A percentile compares a stretch with the other conserved stretches of the same genome.
phyloP scores from a whole-genome alignment of 2,888 invertebrate genomes.

The Neuroscelio doddi region DNA sequence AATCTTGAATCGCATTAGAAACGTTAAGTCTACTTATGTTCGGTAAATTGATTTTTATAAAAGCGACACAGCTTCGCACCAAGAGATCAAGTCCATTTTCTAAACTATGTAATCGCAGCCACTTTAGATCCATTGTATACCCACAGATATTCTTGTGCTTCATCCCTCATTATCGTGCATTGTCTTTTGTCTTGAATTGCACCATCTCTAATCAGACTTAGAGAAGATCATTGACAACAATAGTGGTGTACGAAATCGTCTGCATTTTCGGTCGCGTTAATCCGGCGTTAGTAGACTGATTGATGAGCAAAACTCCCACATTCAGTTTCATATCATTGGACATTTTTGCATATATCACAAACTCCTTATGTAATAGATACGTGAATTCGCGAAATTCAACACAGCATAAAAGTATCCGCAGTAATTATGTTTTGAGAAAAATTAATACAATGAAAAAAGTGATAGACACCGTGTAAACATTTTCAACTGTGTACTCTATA shows the following conservation, averaged over 20 bases:
- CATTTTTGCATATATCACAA: too few species aligned
- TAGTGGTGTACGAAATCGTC: neutral
- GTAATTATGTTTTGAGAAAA: constrained; percentile 2
- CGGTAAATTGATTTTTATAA: neutral
- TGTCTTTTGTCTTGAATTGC: constrained; percentile 38
- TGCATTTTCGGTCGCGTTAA: neutral
- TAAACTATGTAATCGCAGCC: constrained; percentile 37
- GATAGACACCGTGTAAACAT: too few species aligned
- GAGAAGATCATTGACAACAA: constrained; percentile 19
- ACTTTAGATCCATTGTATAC: constrained; percentile 33
- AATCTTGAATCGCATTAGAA: neutral
- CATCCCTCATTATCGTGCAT: constrained; percentile 38
- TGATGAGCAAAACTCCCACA: too few species aligned
- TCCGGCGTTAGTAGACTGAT: too few species aligned
- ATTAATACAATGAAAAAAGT: too few species aligned
- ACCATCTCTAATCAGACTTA: constrained; percentile 23
- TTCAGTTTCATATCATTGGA: too few species aligned
- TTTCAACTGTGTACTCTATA: too few species aligned
- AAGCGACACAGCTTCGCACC: constrained; percentile 3
- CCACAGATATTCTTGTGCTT: constrained; percentile 27
- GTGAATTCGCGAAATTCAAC: too few species aligned
- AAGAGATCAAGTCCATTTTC: constrained; percentile 38
- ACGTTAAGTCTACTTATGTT: neutral
- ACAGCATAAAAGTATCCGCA: too few species aligned
- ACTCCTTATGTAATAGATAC: too few species aligned